Evolutionary conservation across 2,797 vertebrate genomes (phyloP), one percentile per base, ranked within the genome.

Genomic region (Gymnocypris eckloni): DNA sequence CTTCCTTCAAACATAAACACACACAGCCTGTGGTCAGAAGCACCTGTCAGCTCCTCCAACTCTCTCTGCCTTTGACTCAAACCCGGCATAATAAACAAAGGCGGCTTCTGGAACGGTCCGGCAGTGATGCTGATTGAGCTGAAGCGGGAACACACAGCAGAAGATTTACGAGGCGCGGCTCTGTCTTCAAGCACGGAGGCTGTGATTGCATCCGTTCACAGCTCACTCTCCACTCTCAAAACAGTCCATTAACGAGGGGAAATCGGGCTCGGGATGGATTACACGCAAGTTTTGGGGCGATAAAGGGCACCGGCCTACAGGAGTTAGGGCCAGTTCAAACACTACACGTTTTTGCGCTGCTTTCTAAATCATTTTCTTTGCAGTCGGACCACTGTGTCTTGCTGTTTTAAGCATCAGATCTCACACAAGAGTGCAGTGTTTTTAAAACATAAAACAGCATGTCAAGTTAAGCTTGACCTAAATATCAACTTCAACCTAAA

Each of bases 31-130:
- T 87, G 88, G 89, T 91, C 89, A 91, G 88, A 92, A 92, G 91
- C 92, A 95, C 94, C 93, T 95, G 93, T 88, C 92, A 52, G 6
- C 70, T 89, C 90, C 83, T 76, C 39, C 73, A 61, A 12, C 48
- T 77, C 37, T 79, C 85, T 90, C 28, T 43, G 73, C 88, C 86
- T 89, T 87, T 88, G 91, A 92, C 91, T 67, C 91, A 91, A 92
- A 20, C 83, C 92, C 91, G 83, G 86, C 87, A 94, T 92, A 95
- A 94, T 94, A 95, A 95, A 95, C 94, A 95, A 71, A 87, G 85
- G 39, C 61, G 83, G 82, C 87, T 90, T 64, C 88, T 86, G 90
- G 64, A 70, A 67, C 69, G 88, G 82, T 83, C 79, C 86, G 89
- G 83, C 87, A 82, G 89, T 89, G 86, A 59, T 56, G 33, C 91